Percentiles rank a stretch among this genome's conserved stretches.
Evolutionary conservation across 2,888 invertebrate species (phyloP).

Genomic region (Ectemnius lituratus): DNA sequence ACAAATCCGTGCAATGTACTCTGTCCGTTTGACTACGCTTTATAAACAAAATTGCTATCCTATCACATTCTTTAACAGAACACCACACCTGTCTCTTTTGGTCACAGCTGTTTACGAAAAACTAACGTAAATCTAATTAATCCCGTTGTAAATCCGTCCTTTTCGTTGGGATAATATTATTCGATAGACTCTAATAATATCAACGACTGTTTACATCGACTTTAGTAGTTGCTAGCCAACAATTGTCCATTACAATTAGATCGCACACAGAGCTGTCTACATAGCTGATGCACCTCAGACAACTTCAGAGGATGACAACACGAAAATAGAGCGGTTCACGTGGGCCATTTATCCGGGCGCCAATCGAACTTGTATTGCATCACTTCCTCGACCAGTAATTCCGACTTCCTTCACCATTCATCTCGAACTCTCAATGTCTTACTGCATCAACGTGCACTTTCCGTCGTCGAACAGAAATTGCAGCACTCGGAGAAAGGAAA

Average conservation of each 20-base stretch:
- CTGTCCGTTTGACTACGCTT: too few relatives aligned
- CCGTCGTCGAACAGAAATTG: too few relatives aligned
- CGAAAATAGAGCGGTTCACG: slow-evolving; percentile 36
- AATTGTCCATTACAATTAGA: background rate
- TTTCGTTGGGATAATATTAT: background rate
- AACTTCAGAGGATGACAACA: slow-evolving; percentile 14
- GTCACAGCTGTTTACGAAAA: too few relatives aligned
- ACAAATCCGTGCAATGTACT: too few relatives aligned
- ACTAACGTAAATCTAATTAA: too few relatives aligned
- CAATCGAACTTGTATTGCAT: slow-evolving; percentile 22
- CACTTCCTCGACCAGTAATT: background rate
- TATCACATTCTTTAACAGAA: too few relatives aligned
- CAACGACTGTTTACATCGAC: background rate
- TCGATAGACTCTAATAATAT: slow-evolving; percentile 2
- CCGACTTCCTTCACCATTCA: background rate
- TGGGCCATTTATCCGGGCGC: slow-evolving; percentile 32
- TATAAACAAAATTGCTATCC: too few relatives aligned
- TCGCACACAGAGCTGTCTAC: background rate
- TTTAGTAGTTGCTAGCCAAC: background rate
- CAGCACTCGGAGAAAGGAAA: too few relatives aligned
- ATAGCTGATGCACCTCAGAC: slow-evolving; percentile 6
- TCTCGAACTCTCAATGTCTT: background rate
- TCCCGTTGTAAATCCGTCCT: too few relatives aligned
- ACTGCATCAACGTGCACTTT: too few relatives aligned
- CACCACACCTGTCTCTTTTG: too few relatives aligned